phyloP scores from a whole-genome alignment of 2,113 vertebrate species.

The Lepus timidus region DNA sequence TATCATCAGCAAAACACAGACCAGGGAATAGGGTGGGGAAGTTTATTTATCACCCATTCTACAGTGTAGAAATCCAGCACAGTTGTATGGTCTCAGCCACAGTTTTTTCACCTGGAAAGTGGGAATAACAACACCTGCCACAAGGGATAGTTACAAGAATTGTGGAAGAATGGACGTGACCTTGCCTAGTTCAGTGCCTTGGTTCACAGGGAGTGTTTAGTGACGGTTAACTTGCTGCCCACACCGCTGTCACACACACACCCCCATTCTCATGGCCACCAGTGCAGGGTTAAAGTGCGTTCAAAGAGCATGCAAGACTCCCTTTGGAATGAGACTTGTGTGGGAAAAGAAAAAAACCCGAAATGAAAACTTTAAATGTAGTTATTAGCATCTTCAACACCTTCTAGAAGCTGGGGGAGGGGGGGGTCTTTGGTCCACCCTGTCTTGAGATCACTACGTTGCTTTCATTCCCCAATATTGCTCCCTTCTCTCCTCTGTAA shows the following conservation, averaged over 20 bases:
- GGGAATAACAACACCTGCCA: background rate
- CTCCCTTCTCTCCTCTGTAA: background rate
- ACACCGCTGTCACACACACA: background rate
- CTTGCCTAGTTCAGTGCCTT: background rate
- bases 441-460: background rate
- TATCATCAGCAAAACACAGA: background rate
- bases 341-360: background rate
- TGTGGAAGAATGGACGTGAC: background rate
- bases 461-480: background rate
- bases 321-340: background rate
- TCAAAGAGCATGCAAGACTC: background rate
- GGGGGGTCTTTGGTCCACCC: too few species aligned
- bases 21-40: background rate
- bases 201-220: background rate
- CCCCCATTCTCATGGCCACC: background rate
- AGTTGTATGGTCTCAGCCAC: background rate
- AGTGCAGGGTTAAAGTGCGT: background rate
- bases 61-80: background rate
- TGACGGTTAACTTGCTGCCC: background rate
- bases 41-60: background rate
- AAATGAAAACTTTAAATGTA: background rate
- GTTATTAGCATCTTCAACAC: background rate
- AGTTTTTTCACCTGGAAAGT: constrained; percentile 18
- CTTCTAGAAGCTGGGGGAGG: background rate
- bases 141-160: background rate